Percentiles rank a stretch among this genome's conserved stretches.
phyloP scores from a whole-genome alignment of 2,888 invertebrate species.

The Eurytoma adleriae region DNA sequence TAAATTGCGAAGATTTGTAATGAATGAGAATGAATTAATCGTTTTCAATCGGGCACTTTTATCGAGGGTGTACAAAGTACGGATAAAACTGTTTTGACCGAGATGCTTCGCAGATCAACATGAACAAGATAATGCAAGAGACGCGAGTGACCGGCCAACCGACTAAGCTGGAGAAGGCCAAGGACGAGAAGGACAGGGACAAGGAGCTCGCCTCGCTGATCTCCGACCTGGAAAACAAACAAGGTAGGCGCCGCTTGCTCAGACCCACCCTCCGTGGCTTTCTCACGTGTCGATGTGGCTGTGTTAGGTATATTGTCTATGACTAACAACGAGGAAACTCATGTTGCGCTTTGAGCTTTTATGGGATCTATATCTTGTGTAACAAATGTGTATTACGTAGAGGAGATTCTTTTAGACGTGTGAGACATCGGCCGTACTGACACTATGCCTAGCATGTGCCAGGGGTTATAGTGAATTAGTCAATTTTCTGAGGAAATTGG shows the following conservation, averaged over 20 bases:
- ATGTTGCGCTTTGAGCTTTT: slow-evolving; percentile 44
- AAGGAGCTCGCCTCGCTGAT: slow-evolving; percentile 80
- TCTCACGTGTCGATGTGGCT: slow-evolving; percentile 63
- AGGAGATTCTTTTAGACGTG: slow-evolving; percentile 60
- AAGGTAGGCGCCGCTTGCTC: slow-evolving; percentile 80
- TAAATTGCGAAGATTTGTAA: too few relatives aligned
- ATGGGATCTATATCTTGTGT: slow-evolving; percentile 14
- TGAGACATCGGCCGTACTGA: slow-evolving; percentile 73
- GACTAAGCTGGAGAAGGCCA: slow-evolving; percentile 17
- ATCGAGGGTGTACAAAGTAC: too few relatives aligned
- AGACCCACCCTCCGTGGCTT: background rate
- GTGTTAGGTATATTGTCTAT: slow-evolving; percentile 73
- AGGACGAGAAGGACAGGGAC: slow-evolving; percentile 66
- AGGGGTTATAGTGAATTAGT: slow-evolving; percentile 60
- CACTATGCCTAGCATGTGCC: slow-evolving; percentile 74
- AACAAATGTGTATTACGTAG: background rate
- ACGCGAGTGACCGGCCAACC: slow-evolving; percentile 45
- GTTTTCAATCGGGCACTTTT: too few relatives aligned
- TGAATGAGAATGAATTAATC: too few relatives aligned
- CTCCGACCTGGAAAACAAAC: slow-evolving; percentile 88
- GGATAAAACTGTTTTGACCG: background rate
- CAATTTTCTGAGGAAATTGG: slow-evolving; percentile 63
- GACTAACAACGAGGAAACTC: slow-evolving; percentile 40
- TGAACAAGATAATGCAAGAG: slow-evolving; percentile 61
- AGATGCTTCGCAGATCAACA: slow-evolving; percentile 67